Evolutionary conservation across 2,888 invertebrate genomes (phyloP).

Genomic region (Diplolepis rosae): DNA sequence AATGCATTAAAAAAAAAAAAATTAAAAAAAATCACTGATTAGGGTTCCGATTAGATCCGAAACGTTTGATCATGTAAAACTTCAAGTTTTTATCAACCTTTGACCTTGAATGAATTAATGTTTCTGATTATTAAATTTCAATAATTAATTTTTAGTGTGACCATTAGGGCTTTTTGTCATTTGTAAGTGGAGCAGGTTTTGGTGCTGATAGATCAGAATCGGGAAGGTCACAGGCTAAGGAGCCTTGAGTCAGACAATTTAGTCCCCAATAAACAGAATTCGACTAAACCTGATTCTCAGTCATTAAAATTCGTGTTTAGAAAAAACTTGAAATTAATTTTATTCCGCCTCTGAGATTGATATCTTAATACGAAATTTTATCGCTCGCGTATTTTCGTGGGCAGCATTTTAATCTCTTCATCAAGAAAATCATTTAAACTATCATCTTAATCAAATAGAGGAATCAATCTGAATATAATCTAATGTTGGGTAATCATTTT

Average conservation of each 20-base stretch:
- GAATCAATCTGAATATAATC: not conserved
- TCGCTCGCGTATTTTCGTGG: slow-evolving; percentile 26
- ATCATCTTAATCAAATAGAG: not conserved
- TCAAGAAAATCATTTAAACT: slow-evolving; percentile 4
- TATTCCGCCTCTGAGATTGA: slow-evolving; percentile 29
- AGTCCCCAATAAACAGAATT: slow-evolving; percentile 15
- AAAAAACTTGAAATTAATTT: slow-evolving; percentile 28
- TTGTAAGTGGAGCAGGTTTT: slow-evolving; percentile 3
- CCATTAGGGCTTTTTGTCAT: not conserved
- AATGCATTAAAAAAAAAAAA: too few relatives aligned
- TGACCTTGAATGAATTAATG: too few relatives aligned
- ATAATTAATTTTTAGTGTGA: too few relatives aligned
- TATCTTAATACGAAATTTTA: slow-evolving; percentile 27
- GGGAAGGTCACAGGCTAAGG: not conserved
- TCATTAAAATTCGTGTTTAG: slow-evolving; percentile 21
- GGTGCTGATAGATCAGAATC: not conserved
- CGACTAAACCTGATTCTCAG: slow-evolving; percentile 27
- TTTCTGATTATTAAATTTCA: too few relatives aligned
- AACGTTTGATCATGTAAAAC: too few relatives aligned
- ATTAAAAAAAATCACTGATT: too few relatives aligned
- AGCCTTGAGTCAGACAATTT: slow-evolving; percentile 29
- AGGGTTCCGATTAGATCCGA: too few relatives aligned
- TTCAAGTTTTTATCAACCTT: too few relatives aligned
- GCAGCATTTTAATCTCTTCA: slow-evolving; percentile 28
- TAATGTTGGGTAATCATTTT: not conserved